These are phyloP conservation scores for Tichodroma muraria DNA, from an alignment of 2,113 vertebrate species.

Conservation along the genomic window DNA sequence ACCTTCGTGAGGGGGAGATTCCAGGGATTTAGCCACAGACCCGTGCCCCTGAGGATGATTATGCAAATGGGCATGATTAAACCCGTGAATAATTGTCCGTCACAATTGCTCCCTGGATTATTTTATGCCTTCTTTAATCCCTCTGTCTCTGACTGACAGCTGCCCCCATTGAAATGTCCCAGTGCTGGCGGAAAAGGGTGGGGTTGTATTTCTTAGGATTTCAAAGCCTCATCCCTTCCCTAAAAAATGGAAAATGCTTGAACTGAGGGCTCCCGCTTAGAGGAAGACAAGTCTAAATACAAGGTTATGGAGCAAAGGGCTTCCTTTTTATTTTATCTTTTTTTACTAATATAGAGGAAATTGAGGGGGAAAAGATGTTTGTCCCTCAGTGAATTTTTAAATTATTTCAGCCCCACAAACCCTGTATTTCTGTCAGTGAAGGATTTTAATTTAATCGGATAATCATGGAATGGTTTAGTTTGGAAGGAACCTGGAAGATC, in stretches of 20 bases:
- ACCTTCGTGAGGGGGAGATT: not conserved
- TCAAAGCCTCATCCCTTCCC: not conserved
- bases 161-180: not conserved
- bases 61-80: not conserved
- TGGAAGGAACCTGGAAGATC: not conserved
- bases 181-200: not conserved
- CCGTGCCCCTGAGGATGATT: accelerated
- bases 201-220: not conserved
- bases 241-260: not conserved
- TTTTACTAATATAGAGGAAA: not conserved
- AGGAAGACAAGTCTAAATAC: not conserved
- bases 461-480: not conserved
- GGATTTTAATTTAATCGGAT: not conserved
- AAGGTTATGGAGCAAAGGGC: not conserved
- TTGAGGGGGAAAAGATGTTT: accelerated
- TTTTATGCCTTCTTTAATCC: not conserved
- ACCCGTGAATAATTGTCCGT: not conserved
- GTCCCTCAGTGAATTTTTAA: not conserved
- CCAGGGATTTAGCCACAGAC: not conserved
- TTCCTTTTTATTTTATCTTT: not conserved
- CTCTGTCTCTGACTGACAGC: not conserved
- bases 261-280: not conserved
- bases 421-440: not conserved
- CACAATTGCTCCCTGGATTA: not conserved
- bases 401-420: not conserved